Conservation (phyloP, 2,888 invertebrate genomes). For the Apamea sordens region DNA sequence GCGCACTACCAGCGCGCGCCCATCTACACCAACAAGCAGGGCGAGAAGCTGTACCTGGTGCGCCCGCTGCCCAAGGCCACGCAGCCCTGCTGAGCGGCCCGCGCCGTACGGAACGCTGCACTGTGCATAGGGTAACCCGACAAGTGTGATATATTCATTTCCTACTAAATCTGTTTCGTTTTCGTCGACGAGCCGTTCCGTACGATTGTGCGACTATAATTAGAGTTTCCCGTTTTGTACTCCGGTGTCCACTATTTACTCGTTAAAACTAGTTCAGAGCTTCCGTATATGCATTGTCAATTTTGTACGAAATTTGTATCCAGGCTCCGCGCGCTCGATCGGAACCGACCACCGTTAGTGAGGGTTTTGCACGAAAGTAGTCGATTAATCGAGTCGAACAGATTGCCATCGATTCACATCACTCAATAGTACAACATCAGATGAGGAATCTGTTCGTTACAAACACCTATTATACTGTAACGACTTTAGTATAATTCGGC, state of each 20-base stretch:
- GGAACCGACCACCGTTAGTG: slow-evolving; percentile 41
- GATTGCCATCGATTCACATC: slow-evolving; percentile 40
- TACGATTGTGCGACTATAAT: slow-evolving; percentile 19
- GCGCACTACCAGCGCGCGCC: slow-evolving; percentile 99
- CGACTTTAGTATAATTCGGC: slow-evolving; percentile 75
- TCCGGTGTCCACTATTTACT: slow-evolving; percentile 49
- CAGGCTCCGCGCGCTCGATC: slow-evolving; percentile 60
- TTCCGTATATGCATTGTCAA: slow-evolving; percentile 69
- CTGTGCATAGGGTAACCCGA: slow-evolving; percentile 16
- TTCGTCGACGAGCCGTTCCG: slow-evolving; percentile 38
- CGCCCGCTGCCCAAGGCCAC: slow-evolving; percentile 94
- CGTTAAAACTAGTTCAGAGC: slow-evolving; percentile 63
- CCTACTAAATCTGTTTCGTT: slow-evolving; percentile 27
- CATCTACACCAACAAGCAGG: slow-evolving; percentile 99
- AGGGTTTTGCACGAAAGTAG: slow-evolving; percentile 57
- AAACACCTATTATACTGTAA: slow-evolving; percentile 62
- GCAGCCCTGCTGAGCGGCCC: slow-evolving; percentile 76
- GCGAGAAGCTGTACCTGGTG: slow-evolving; percentile 99
- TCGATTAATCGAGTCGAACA: slow-evolving; percentile 50
- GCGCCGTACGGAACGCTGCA: slow-evolving; percentile 1
- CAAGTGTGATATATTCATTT: slow-evolving; percentile 42
- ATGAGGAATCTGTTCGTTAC: slow-evolving; percentile 63
- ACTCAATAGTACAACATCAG: slow-evolving; percentile 54
- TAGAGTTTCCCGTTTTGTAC: slow-evolving; percentile 39
- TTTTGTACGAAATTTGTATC: slow-evolving; percentile 66